A percentile compares a stretch with the other conserved stretches of the same genome.
phyloP scores from a whole-genome alignment of 2,888 invertebrate genomes.

The Microctonus hyperodae region DNA sequence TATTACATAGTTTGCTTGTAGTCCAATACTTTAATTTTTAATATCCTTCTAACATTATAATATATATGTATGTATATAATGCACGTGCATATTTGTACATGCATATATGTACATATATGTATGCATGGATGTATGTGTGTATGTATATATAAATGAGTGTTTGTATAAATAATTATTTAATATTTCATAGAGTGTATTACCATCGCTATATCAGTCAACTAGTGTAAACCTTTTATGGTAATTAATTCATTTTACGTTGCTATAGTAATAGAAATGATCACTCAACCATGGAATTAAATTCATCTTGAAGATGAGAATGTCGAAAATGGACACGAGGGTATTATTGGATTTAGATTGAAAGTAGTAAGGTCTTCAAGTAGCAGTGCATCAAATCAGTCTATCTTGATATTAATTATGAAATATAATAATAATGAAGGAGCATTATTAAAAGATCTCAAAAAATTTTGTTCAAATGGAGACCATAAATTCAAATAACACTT shows the following conservation, averaged over 20 bases:
- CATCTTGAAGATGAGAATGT: conserved; percentile 13
- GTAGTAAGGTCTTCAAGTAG: conserved; percentile 4
- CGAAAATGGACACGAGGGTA: conserved; percentile 11
- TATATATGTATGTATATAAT: too few species aligned
- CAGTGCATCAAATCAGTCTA: conserved; percentile 40
- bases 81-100: too few species aligned
- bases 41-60: conserved; percentile 6
- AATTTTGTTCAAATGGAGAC: conserved; percentile 41
- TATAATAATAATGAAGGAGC: conserved; percentile 36
- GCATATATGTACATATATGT: too few species aligned
- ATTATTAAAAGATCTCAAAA: conserved; percentile 42
- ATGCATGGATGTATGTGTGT: too few species aligned
- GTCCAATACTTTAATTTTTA: conserved; percentile 31
- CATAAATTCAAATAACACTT: conserved; percentile 29
- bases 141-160: too few species aligned
- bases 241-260: not conserved
- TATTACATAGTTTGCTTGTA: conserved; percentile 23
- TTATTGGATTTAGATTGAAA: conserved; percentile 13
- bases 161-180: too few species aligned
- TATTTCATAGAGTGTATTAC: not conserved
- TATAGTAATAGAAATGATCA: not conserved
- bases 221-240: not conserved
- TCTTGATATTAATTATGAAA: conserved; percentile 48
- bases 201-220: not conserved
- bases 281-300: not conserved